Percentiles rank a stretch among this genome's conserved stretches.
Conservation (phyloP, 2,797 vertebrate genomes). For the Coranthus polyacanthus region DNA sequence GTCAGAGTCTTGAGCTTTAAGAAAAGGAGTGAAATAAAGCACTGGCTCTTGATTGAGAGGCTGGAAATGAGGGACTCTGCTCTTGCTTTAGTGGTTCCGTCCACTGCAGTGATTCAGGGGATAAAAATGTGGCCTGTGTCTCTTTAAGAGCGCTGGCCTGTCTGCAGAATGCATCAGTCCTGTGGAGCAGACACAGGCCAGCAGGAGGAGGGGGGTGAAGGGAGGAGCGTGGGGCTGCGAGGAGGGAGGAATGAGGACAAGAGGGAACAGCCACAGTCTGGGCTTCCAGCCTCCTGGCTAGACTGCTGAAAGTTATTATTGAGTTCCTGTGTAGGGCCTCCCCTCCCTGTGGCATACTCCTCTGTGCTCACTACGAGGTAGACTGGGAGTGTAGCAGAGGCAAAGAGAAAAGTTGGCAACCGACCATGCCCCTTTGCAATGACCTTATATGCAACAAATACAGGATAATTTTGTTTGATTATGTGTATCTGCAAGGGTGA, state of each 20-base stretch:
- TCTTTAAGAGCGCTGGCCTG: slow-evolving; percentile 89
- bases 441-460: slow-evolving; percentile 88
- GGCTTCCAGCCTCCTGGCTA: slow-evolving; percentile 96
- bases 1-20: slow-evolving; percentile 58
- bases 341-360: slow-evolving; percentile 85
- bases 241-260: slow-evolving; percentile 81
- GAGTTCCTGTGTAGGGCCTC: slow-evolving; percentile 92
- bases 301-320: slow-evolving; percentile 98
- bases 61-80: slow-evolving; percentile 74
- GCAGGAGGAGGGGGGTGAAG: slow-evolving; percentile 72
- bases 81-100: slow-evolving; percentile 75
- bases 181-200: slow-evolving; percentile 89
- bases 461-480: slow-evolving; percentile 83
- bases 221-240: slow-evolving; percentile 78
- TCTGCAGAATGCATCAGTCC: slow-evolving; percentile 93
- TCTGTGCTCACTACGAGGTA: slow-evolving; percentile 82
- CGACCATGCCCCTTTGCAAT: slow-evolving; percentile 85
- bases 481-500: slow-evolving; percentile 58
- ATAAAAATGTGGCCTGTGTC: slow-evolving; percentile 86
- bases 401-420: slow-evolving; percentile 78
- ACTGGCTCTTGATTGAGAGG: slow-evolving; percentile 61
- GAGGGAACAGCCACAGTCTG: slow-evolving; percentile 95
- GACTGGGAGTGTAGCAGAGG: slow-evolving; percentile 62
- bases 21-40: slow-evolving; percentile 63
- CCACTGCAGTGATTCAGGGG: slow-evolving; percentile 86